Base-by-base conservation (phyloP, 2,113 vertebrate species). In the Sander lucioperca region DNA sequence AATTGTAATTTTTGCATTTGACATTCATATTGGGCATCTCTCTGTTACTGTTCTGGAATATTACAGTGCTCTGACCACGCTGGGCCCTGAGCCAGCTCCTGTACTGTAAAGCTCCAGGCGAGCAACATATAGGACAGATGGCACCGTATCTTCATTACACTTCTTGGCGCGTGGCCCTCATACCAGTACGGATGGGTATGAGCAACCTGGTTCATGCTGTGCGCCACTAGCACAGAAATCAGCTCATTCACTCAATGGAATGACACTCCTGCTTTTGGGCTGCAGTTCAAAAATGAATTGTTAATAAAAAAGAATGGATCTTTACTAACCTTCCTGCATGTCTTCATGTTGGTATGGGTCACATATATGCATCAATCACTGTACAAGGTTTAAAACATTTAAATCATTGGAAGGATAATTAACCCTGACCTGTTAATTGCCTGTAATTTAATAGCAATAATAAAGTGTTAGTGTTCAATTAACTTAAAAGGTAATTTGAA, bases 81-180 rank as follows among this genome's bases (percentile, higher is more conserved):
- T 47, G 72, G 80, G 87, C 82, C 16, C 53, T 0, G 54, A 78
- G 81, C 86, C 88, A 86, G 57, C 36, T 33, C 45, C 51, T 79
- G 54, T 57, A 83, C 74, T 82, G 83, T 85, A 83, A 84, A 75
- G 83, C 89, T 83, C 74, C 62, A 76, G 83, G 81, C 74, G 1
- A 79, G 53, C 72, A 75, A 73, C 88, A 74, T 77, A 85, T 70
- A 92, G 83, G 67, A 88, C 86, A 93, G 86, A 86, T 85, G 91
- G 85, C 68, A 4, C 19, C 30, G 15, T 77, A 70, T 91, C 83
- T 74, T 89, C 86, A 92, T 89, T 82, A 84, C 74, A 56, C 73
- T 65, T 85, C 64, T 80, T 89, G 88, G 86, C 79, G 1, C 2
- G 0, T 27, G n/a, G 91, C 77, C 47, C 71, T 85, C 61, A 10